Base-by-base conservation (phyloP, 35 echinoderm and acorn worm species). In the Chiridota heheva region DNA sequence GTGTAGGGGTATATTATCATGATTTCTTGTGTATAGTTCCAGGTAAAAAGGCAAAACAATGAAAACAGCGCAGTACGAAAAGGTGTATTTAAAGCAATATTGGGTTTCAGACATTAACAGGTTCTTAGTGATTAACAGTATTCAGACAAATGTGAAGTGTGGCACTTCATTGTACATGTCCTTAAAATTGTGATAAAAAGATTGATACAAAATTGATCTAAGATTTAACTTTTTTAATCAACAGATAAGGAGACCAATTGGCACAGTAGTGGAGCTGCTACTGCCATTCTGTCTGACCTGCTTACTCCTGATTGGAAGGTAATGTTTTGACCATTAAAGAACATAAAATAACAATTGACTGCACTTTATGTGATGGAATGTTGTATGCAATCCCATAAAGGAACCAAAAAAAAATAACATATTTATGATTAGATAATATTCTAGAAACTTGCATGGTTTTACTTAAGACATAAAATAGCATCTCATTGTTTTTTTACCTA, bases 231-330 rank as follows among this genome's bases (percentile, higher is more conserved):
- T 51, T 73, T 68, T 77, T 67, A 18, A 32, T 64, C 47, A 60
- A 3, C 37, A 91, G 89, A 69, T 91, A 48, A 84, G 90, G 53
- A 84, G 90, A 40, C 90, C 90, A 38, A 82, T 92, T 81, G 90
- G 90, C 44, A 92, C 90, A 39, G 58, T 60, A 30, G 68, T 92
- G 63, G 90, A 92, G 44, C 46, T 92, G 41, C 45, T 92, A 30
- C 53, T 92, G 33, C 90, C 90, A 27, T 67, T 92, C 44, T 75
- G 76, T 3, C 68, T 65, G 30, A 72, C 83, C 5, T 71, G 74
- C 12, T 62, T 92, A 8, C 66, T 92, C 7, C 69, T 92, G 12
- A 40, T 92, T 42, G 90, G 76, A 46, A 86, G 90, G 90, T 92
- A 86, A 75, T 58, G 29, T 64, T 59, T 12, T 5, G 22, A n/a